Percentiles rank a stretch among this genome's conserved stretches.
Conservation (phyloP, 2,888 invertebrate species). For the Synanthedon tipuliformis region DNA sequence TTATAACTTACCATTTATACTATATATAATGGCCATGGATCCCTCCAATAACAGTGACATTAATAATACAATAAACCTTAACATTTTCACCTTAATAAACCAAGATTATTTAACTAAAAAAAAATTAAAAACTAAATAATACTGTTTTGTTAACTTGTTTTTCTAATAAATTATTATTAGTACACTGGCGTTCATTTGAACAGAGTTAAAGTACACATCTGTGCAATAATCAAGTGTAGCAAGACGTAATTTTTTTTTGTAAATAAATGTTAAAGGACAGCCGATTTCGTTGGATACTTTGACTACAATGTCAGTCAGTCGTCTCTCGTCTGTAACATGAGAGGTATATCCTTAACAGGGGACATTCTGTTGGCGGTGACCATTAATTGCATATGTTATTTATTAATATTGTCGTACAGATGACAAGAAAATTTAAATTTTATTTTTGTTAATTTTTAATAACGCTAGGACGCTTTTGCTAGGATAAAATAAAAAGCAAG, state of each 20-base stretch:
- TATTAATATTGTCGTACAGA: neutral
- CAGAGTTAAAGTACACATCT: too few species aligned
- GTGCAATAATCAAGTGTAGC: too few species aligned
- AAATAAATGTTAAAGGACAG: neutral
- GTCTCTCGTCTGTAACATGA: neutral
- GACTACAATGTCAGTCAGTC: neutral
- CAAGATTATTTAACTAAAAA: neutral
- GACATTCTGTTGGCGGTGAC: neutral
- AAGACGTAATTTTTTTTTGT: neutral
- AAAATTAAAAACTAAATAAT: too few species aligned
- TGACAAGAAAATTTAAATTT: too few species aligned
- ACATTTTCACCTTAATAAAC: slow-evolving; percentile 6
- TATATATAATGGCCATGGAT: slow-evolving; percentile 17
- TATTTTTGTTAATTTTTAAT: too few species aligned
- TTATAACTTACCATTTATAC: slow-evolving; percentile 23
- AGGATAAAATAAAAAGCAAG: too few species aligned
- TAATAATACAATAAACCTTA: slow-evolving; percentile 6
- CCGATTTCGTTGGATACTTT: neutral
- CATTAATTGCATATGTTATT: neutral
- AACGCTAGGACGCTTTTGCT: too few species aligned
- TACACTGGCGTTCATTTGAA: too few species aligned
- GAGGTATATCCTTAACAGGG: neutral
- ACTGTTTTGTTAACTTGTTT: too few species aligned
- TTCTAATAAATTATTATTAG: too few species aligned
- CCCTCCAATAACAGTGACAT: slow-evolving; percentile 5